Percentiles rank a stretch among this genome's conserved stretches.
Evolutionary conservation across 2,797 vertebrate genomes (phyloP).

Genomic region (Scolopax rusticola): DNA sequence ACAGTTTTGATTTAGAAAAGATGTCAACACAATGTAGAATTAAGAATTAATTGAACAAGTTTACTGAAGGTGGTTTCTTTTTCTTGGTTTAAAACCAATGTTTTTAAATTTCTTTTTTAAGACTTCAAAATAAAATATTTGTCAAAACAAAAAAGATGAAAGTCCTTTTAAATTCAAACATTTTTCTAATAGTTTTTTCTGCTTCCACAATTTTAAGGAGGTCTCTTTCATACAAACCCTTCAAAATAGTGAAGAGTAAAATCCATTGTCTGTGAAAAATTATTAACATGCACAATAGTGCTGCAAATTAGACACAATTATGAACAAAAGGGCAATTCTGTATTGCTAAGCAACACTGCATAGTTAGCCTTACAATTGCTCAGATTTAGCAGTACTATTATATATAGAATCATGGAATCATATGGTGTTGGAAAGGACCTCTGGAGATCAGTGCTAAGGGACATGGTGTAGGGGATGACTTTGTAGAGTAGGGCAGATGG

Average conservation of each 20-base stretch:
- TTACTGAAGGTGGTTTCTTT: background rate
- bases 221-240: background rate
- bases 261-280: background rate
- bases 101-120: background rate
- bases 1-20: background rate
- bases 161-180: background rate
- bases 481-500: no score
- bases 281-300: background rate
- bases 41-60: background rate
- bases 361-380: background rate
- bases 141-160: background rate
- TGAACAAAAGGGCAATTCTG: background rate
- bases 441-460: no score
- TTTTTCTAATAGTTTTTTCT: background rate
- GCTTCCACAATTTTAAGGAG: background rate
- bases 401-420: no score
- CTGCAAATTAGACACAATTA: background rate
- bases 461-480: no score
- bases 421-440: no score
- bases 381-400: background rate
- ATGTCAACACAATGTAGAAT: background rate
- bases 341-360: slow-evolving; percentile 17
- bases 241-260: background rate
- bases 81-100: background rate
- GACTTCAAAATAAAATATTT: background rate